A percentile compares a stretch with the other conserved stretches of the same genome.
These are phyloP conservation scores for Brachyhypopomus gauderio DNA, from an alignment of 2,113 vertebrate species.

Conservation along the genomic window DNA sequence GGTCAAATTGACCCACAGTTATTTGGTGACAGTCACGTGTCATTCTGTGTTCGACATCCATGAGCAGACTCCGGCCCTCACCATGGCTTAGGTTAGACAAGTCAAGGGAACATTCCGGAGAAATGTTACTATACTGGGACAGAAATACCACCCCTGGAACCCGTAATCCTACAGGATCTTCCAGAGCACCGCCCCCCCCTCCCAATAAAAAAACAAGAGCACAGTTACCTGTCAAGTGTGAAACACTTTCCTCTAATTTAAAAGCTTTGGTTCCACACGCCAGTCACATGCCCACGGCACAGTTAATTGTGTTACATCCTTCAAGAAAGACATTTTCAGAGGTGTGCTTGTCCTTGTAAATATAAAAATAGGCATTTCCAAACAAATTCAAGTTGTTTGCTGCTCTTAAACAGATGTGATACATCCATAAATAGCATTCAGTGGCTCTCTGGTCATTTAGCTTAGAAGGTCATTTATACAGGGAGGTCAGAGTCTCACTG, in stretches of 20 bases:
- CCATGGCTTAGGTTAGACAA: background rate
- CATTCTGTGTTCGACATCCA: background rate
- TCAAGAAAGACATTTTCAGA: conserved; percentile 54
- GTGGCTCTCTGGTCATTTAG: conserved; percentile 34
- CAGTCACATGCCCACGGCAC: conserved; percentile 24
- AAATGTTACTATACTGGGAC: background rate
- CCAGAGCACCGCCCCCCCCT: background rate
- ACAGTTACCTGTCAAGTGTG: conserved; percentile 13
- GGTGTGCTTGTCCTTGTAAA: conserved; percentile 77
- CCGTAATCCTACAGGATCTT: background rate
- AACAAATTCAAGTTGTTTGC: conserved; percentile 52
- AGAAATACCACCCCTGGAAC: background rate
- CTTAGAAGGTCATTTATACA: conserved; percentile 29
- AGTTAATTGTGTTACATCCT: conserved; percentile 51
- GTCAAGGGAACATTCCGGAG: background rate
- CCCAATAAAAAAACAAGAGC: background rate
- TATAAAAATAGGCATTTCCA: conserved; percentile 77
- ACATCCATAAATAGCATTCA: conserved; percentile 50
- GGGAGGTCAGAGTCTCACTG: conserved; percentile 31
- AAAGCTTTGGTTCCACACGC: conserved; percentile 54
- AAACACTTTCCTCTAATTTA: conserved; percentile 23
- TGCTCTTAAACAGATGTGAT: conserved; percentile 54
- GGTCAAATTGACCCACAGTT: conserved; percentile 7
- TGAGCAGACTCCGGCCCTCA: background rate
- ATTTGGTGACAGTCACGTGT: background rate